Conservation (phyloP, 1,140 invertebrate genomes). For the Maconellicoccus hirsutus region DNA sequence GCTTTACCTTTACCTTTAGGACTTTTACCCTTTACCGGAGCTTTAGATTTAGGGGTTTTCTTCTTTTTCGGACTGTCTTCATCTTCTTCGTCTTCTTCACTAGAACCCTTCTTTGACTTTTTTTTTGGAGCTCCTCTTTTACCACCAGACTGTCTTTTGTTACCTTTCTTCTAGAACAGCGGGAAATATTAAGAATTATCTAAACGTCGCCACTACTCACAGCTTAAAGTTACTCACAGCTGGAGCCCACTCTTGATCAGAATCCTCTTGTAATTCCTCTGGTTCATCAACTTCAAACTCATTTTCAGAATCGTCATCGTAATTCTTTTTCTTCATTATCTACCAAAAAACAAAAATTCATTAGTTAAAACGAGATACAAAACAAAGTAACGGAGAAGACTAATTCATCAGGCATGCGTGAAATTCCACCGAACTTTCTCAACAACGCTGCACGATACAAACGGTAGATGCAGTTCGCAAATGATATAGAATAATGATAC, state of each 20-base stretch:
- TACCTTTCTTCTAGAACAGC: constrained; percentile 9
- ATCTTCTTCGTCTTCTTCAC: constrained; percentile 26
- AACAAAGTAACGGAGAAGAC: not conserved
- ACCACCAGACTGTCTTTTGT: constrained; percentile 15
- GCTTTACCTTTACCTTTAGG: constrained; percentile 24
- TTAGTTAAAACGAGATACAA: not conserved
- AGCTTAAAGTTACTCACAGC: constrained; percentile 23
- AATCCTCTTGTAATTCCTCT: constrained; percentile 27
- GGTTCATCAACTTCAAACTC: constrained; percentile 30
- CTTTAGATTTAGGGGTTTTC: constrained; percentile 22
- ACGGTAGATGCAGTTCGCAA: too few relatives aligned
- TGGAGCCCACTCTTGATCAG: constrained; percentile 29
- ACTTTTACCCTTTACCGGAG: constrained; percentile 16
- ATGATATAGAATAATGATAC: too few relatives aligned
- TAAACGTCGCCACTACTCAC: too few relatives aligned
- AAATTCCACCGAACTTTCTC: too few relatives aligned
- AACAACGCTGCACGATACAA: too few relatives aligned
- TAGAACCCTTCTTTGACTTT: constrained; percentile 19
- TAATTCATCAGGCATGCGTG: too few relatives aligned
- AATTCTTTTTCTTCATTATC: constrained; percentile 26
- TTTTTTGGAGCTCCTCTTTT: constrained; percentile 23
- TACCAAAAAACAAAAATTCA: not conserved
- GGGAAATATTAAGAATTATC: not conserved
- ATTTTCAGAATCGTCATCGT: constrained; percentile 27
- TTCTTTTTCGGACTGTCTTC: constrained; percentile 25